Conservation (phyloP, 2,113 vertebrate species). For the Aspiorhynchus laticeps region DNA sequence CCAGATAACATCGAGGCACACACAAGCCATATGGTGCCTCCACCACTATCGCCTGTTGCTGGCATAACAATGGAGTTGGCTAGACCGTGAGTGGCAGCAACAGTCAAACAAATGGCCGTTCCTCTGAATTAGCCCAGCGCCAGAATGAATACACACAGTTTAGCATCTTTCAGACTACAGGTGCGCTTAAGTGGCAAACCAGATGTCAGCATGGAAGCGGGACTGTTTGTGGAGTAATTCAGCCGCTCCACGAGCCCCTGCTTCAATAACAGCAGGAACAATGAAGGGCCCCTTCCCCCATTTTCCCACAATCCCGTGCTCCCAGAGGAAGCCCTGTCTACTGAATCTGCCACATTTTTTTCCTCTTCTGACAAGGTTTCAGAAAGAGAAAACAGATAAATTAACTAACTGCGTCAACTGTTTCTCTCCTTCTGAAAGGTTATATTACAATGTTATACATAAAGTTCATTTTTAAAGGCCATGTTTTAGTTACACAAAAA, state of each 20-base stretch:
- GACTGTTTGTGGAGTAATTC: conserved; percentile 79
- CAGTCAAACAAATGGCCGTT: conserved; percentile 74
- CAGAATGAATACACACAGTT: conserved; percentile 78
- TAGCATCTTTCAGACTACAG: conserved; percentile 80
- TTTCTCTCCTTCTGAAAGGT: not conserved
- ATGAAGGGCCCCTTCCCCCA: conserved; percentile 63
- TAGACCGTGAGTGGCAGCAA: conserved; percentile 80
- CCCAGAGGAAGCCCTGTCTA: conserved; percentile 54
- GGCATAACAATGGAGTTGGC: conserved; percentile 87
- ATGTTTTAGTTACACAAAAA: not conserved
- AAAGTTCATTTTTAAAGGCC: not conserved
- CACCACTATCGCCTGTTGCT: conserved; percentile 92
- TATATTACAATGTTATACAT: not conserved
- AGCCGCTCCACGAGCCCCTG: conserved; percentile 72
- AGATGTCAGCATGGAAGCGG: conserved; percentile 83
- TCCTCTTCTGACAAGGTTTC: conserved; percentile 37
- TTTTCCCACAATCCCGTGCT: conserved; percentile 61
- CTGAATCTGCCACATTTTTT: conserved; percentile 58
- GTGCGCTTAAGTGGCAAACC: conserved; percentile 82
- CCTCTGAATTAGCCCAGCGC: conserved; percentile 69
- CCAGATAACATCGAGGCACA: conserved; percentile 88
- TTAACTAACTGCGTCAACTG: not conserved
- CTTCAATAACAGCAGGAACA: conserved; percentile 74
- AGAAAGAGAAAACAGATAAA: not conserved
- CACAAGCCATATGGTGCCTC: conserved; percentile 96